Percentiles rank a stretch among this genome's conserved stretches.
Evolutionary conservation across 30 jellyfish, hydroid and myxozoan species (phyloP).

Genomic region (Nemopilema nomurai): DNA sequence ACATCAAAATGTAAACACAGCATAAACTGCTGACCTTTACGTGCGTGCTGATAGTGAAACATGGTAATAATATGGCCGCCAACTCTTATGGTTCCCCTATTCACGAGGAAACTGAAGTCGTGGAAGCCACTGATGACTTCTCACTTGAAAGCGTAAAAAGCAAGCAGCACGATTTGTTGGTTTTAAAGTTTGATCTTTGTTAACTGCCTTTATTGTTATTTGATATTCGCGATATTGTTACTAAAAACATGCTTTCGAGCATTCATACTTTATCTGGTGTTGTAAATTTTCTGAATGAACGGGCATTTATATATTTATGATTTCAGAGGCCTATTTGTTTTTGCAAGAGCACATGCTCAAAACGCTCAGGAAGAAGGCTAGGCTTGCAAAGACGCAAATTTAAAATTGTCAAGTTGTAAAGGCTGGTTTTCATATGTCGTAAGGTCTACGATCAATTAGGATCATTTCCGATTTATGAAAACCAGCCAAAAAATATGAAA

Average conservation of each 20-base stretch:
- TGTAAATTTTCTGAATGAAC: neutral
- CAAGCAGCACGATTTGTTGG: conserved; percentile 5
- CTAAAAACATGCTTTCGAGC: neutral
- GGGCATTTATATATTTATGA: neutral
- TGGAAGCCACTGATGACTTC: neutral
- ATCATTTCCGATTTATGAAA: conserved; percentile 34
- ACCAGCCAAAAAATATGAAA: conserved; percentile 21
- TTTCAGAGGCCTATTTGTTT: conserved; percentile 10
- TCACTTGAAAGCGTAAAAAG: neutral
- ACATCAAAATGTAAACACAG: conserved; percentile 1
- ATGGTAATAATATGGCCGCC: conserved; percentile 9
- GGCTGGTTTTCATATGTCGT: conserved; percentile 37
- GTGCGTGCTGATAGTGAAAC: neutral
- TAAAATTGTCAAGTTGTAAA: too few species aligned
- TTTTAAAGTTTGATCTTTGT: neutral
- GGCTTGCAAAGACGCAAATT: conserved; percentile 16
- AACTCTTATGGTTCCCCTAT: conserved; percentile 8
- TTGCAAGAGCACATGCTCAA: conserved; percentile 15
- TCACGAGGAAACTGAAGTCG: conserved; percentile 14
- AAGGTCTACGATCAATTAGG: conserved; percentile 29
- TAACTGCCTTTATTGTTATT: neutral
- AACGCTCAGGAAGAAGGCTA: conserved; percentile 9
- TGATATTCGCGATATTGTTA: neutral
- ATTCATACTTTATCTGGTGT: neutral
- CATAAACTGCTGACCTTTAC: neutral